Evolutionary conservation across 2,888 invertebrate species (phyloP).

Genomic region (Philaethria dido): DNA sequence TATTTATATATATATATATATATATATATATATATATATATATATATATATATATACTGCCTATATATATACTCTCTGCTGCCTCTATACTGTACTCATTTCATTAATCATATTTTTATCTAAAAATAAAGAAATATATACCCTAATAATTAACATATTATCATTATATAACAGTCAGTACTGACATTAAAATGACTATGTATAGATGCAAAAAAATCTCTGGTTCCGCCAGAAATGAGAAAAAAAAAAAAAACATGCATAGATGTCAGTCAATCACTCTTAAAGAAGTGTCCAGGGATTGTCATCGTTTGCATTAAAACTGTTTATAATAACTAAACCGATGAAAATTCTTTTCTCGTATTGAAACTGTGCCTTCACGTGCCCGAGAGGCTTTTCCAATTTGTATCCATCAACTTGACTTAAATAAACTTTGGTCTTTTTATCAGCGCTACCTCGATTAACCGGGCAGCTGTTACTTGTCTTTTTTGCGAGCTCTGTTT

Average conservation of each 20-base stretch:
- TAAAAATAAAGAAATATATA: too few relatives aligned
- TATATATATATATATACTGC: too few relatives aligned
- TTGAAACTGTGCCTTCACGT: slow-evolving; percentile 36
- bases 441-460: slow-evolving; percentile 34
- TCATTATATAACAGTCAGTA: too few relatives aligned
- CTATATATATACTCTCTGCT: too few relatives aligned
- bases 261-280: slow-evolving; percentile 15
- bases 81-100: too few relatives aligned
- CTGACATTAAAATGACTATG: too few relatives aligned
- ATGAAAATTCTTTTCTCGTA: slow-evolving; percentile 39
- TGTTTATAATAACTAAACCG: slow-evolving; percentile 28
- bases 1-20: too few relatives aligned
- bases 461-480: slow-evolving; percentile 30
- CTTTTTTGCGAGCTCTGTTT: slow-evolving; percentile 19
- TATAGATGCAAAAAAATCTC: too few relatives aligned
- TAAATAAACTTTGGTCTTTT: slow-evolving; percentile 40
- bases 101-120: too few relatives aligned
- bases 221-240: too few relatives aligned
- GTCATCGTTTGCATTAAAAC: slow-evolving; percentile 46
- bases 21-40: too few relatives aligned
- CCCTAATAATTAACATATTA: too few relatives aligned
- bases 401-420: slow-evolving; percentile 49
- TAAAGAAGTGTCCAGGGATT: slow-evolving; percentile 57
- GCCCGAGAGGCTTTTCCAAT: slow-evolving; percentile 42
- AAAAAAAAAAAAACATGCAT: neutral